Base-by-base conservation (phyloP, 2,113 vertebrate genomes). In the Willisornis vidua region DNA sequence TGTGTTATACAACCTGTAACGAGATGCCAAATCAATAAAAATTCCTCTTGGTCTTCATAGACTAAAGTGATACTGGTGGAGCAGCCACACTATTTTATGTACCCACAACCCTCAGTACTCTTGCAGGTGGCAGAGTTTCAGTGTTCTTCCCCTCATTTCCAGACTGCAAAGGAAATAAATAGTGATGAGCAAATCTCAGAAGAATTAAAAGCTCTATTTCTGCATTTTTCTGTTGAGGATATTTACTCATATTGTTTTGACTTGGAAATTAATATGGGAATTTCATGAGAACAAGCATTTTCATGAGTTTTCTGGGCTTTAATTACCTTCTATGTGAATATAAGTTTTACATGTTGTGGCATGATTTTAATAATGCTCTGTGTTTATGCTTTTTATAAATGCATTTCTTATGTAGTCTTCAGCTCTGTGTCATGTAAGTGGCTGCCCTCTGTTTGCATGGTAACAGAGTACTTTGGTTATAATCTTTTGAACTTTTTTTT, bases 1-100 rank as follows among this genome's bases (percentile, higher is more conserved):
- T 52, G 73, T 79, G 62, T 92, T 96, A 77, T 65, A 86, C 52
- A 88, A 75, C 91, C 74, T 91, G 84, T 93, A 96, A 93, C n/a
- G 67, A 74, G 74, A 93, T 88, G 79, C 94, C 89, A 96, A 87
- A 96, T 90, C 89, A 92, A 88, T 96, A 90, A 94, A 96, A 96
- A 89, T 92, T 88, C 71, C 68, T 93, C 49, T 89, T 3, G 7
- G 74, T 89, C 68, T 93, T 52, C 65, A 11, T 4, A 88, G 72
- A 86, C 65, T 90, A 78, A 68, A 80, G 90, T 20, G 48, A 71
- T 84, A 33, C 72, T 55, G 43, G 85, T 75, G 61, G 67, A 85
- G 63, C 51, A 77, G 63, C 59, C 12, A 2, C 55, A 67, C 31
- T 0, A 0, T 86, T 89, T 85, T 55, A 78, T 26, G 12, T 67